Conservation (phyloP, 2,113 vertebrate species). For the Muscicapa adusta region DNA sequence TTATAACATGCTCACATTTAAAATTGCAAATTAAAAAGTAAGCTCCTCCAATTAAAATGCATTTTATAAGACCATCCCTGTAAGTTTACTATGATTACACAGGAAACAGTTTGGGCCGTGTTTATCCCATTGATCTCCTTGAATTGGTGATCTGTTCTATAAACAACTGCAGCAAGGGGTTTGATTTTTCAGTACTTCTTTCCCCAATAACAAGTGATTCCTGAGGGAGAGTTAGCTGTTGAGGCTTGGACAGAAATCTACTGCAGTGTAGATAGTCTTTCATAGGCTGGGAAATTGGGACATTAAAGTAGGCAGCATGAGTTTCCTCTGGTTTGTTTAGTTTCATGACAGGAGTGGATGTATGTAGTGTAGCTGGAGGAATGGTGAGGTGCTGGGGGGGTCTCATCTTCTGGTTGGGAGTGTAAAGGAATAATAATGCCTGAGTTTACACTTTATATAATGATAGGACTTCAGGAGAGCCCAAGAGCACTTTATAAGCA, state of each 20-base stretch:
- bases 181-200: slow-evolving; percentile 8
- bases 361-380: not conserved
- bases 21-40: slow-evolving; percentile 60
- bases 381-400: not conserved
- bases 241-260: not conserved
- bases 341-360: not conserved
- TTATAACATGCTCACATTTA: slow-evolving; percentile 57
- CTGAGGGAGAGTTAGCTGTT: not conserved
- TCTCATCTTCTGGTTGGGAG: not conserved
- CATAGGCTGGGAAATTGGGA: not conserved
- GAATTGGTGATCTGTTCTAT: not conserved
- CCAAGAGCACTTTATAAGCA: not conserved
- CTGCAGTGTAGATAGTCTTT: not conserved
- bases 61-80: not conserved
- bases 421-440: not conserved
- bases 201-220: not conserved
- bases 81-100: not conserved
- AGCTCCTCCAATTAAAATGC: not conserved
- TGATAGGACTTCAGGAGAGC: not conserved
- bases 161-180: not conserved
- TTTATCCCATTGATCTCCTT: slow-evolving; percentile 19
- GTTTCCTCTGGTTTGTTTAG: slow-evolving; percentile 15
- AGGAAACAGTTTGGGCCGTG: not conserved
- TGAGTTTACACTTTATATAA: not conserved
- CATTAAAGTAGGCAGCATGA: not conserved